Evolutionary conservation across 2,797 vertebrate species (phyloP), one percentile per base, ranked within the genome.

Genomic region (Lepus townsendii): DNA sequence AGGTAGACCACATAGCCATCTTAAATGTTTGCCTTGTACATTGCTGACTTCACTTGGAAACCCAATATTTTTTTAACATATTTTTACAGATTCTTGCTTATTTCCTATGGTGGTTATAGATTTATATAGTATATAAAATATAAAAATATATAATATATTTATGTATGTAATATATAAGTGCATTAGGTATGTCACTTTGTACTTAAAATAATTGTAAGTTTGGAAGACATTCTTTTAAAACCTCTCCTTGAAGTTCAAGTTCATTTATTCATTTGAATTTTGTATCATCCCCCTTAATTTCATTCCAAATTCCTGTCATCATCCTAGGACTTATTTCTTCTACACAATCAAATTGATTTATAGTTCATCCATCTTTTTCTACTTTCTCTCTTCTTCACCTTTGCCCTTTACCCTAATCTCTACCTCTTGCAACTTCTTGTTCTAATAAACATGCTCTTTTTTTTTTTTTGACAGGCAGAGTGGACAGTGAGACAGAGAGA

Each of bases 261-360:
- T 66, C 7, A 50, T 69, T 89, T 57, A 38, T 62, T 72, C n/a
- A 80, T 85, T 72, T 63, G 83, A 1, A 7, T 85, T 94, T 54
- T 87, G 22, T 62, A 38, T 63, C 26, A 42, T 80, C 13, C 10
- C 42, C 35, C 2, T 63, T 90, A 8, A 13, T 69, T 93, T 89
- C 17, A 30, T 90, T 90, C 52, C 26, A 84, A 62, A 54, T 92
- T 90, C 63, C 8, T 94, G 3, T 62, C 66, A 27, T 90, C 66
- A 60, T 88, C 7, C 9, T 68, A 24, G 27, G 26, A 47, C 20
- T 76, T 65, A 57, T 19, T 91, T 72, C n/a, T 38, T 26, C n/a
- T 30, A 27, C 5, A 22, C 2, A 16, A 84, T 17, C 54, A 13
- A 82, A 77, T n/a, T 79, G 78, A 79, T 50, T 68, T 84, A 42